Conservation (phyloP, 2,113 vertebrate species). For the Vombatus ursinus region DNA sequence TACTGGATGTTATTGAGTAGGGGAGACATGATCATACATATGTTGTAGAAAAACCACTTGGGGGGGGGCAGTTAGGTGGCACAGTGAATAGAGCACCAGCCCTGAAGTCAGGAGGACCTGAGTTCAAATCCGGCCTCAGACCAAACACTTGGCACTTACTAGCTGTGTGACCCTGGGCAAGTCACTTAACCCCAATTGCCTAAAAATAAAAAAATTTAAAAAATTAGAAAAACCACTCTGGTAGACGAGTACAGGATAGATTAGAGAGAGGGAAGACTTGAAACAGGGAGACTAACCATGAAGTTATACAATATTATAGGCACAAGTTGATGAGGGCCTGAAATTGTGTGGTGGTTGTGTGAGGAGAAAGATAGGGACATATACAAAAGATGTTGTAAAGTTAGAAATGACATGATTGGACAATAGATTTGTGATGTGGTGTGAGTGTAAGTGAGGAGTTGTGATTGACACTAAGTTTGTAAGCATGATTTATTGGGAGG, state of each 20-base stretch:
- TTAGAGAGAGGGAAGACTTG: neutral
- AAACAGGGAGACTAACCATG: neutral
- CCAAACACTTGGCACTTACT: too few relatives aligned
- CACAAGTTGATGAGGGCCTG: neutral
- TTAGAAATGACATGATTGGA: neutral
- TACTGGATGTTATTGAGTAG: neutral
- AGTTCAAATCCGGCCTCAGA: too few relatives aligned
- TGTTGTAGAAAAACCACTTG: too few relatives aligned
- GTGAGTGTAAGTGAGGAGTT: neutral
- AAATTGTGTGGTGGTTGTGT: neutral
- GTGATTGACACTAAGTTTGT: too few relatives aligned
- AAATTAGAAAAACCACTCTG: too few relatives aligned
- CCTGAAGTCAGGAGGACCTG: too few relatives aligned
- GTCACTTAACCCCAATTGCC: too few relatives aligned
- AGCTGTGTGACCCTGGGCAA: too few relatives aligned
- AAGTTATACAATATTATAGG: neutral
- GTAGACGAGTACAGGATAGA: neutral
- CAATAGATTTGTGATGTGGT: neutral
- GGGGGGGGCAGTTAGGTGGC: too few relatives aligned
- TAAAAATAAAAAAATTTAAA: too few relatives aligned
- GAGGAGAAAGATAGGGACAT: neutral
- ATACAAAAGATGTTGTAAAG: neutral
- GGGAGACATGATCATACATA: neutral
- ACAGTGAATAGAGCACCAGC: too few relatives aligned
- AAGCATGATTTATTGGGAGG: too few relatives aligned